Conservation (phyloP, 2,888 invertebrate genomes). For the Andrena praecox region DNA sequence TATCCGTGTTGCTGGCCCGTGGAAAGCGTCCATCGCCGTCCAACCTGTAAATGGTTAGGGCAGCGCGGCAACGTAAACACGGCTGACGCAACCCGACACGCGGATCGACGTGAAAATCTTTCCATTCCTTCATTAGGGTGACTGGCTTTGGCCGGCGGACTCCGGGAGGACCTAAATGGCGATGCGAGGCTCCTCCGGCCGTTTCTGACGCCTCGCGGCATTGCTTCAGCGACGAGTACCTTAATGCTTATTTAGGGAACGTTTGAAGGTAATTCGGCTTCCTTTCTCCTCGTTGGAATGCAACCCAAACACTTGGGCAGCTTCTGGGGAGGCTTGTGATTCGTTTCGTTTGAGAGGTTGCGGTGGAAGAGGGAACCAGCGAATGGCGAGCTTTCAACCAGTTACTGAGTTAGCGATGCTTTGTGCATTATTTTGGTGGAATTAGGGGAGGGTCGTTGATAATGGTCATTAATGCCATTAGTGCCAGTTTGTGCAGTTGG, state of each 20-base stretch:
- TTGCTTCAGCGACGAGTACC: neutral
- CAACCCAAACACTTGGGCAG: conserved; percentile 7
- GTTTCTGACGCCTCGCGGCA: neutral
- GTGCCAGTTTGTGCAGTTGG: too few species aligned
- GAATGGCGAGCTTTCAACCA: too few species aligned
- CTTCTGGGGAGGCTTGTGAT: conserved; percentile 13
- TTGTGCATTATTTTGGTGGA: too few species aligned
- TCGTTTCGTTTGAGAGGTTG: neutral
- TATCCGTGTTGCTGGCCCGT: conserved; percentile 33
- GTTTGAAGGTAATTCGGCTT: neutral
- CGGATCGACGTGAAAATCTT: neutral
- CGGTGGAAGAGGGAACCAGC: too few species aligned
- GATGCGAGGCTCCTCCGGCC: too few species aligned
- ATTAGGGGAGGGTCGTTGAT: too few species aligned
- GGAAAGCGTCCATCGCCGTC: conserved; percentile 19
- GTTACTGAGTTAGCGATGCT: too few species aligned
- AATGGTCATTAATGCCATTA: too few species aligned
- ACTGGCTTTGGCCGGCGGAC: neutral
- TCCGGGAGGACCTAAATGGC: too few species aligned
- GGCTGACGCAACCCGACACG: neutral
- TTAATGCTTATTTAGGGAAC: neutral
- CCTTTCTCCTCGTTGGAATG: conserved; percentile 42
- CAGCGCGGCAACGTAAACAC: neutral
- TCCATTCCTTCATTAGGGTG: neutral
- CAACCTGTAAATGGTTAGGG: neutral